These are phyloP conservation scores for Camponotus pennsylvanicus DNA, from an alignment of 1,140 invertebrate genomes.

Conservation along the genomic window DNA sequence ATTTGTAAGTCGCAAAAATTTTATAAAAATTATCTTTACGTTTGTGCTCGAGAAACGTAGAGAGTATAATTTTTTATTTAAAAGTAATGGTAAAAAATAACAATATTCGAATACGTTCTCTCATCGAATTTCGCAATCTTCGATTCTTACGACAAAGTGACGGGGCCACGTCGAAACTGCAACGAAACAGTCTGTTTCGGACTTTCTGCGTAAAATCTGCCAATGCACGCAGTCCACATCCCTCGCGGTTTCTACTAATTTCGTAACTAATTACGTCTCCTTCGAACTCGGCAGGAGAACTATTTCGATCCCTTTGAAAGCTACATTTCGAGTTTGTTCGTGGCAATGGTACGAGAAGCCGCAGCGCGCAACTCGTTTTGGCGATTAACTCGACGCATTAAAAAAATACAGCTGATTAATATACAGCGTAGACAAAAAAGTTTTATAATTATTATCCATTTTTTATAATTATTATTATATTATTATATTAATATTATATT, in stretches of 20 bases:
- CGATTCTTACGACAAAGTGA: background rate
- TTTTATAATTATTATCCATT: slow-evolving; percentile 14
- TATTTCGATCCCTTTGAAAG: slow-evolving; percentile 64
- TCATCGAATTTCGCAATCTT: background rate
- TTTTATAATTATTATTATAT: no score
- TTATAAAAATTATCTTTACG: background rate
- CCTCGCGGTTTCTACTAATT: slow-evolving; percentile 73
- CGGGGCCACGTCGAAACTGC: background rate
- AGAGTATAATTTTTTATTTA: background rate
- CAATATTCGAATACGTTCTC: no score
- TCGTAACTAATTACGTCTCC: slow-evolving; percentile 75
- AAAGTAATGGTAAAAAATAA: no score
- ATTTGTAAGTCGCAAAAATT: slow-evolving; percentile 4
- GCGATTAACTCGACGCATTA: slow-evolving; percentile 48
- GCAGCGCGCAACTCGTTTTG: slow-evolving; percentile 48
- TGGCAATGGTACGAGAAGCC: slow-evolving; percentile 58
- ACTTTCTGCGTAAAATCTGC: slow-evolving; percentile 44
- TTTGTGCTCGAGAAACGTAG: background rate
- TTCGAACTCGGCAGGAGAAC: slow-evolving; percentile 56
- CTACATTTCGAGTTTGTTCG: slow-evolving; percentile 50
- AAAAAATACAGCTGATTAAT: slow-evolving; percentile 32
- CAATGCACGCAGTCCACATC: slow-evolving; percentile 38
- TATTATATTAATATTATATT: no score
- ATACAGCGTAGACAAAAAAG: background rate
- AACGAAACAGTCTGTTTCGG: slow-evolving; percentile 1